These are phyloP conservation scores for Triplophysa siluroides DNA, from an alignment of 2,113 vertebrate genomes.

Conservation along the genomic window DNA sequence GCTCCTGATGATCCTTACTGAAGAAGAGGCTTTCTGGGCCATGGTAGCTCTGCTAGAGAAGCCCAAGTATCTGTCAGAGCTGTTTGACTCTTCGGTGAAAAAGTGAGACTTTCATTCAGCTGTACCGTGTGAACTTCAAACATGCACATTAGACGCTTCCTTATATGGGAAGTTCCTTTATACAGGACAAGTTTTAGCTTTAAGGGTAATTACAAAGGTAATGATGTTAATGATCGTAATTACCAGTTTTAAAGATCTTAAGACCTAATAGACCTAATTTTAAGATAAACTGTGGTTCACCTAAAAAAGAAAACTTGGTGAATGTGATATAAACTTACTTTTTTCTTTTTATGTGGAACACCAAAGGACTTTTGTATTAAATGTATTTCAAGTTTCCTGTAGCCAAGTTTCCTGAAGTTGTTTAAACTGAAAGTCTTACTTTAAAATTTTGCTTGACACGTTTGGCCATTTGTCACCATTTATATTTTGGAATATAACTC, in stretches of 20 bases:
- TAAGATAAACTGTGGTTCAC: neutral
- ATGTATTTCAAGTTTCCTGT: no score
- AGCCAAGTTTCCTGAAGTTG: no score
- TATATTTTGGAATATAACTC: neutral
- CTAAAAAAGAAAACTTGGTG: no score
- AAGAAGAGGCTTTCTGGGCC: conserved; percentile 78
- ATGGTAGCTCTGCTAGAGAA: conserved; percentile 69
- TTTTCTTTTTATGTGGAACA: no score
- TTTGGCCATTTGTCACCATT: no score
- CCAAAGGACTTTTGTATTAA: no score
- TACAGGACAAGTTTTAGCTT: no score
- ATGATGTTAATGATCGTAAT: neutral
- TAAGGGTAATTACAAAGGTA: neutral
- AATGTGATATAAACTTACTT: no score
- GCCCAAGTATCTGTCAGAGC: conserved; percentile 67
- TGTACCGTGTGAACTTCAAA: neutral
- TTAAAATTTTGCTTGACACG: no score
- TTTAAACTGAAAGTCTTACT: no score
- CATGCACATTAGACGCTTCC: neutral
- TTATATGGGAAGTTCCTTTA: no score
- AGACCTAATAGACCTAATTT: neutral
- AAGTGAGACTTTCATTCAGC: conserved; percentile 63
- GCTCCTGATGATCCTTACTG: conserved; percentile 73
- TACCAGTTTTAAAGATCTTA: neutral
- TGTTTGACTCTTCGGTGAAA: conserved; percentile 69